phyloP scores from a whole-genome alignment of 1,140 invertebrate genomes.

The Bombus confusus region DNA sequence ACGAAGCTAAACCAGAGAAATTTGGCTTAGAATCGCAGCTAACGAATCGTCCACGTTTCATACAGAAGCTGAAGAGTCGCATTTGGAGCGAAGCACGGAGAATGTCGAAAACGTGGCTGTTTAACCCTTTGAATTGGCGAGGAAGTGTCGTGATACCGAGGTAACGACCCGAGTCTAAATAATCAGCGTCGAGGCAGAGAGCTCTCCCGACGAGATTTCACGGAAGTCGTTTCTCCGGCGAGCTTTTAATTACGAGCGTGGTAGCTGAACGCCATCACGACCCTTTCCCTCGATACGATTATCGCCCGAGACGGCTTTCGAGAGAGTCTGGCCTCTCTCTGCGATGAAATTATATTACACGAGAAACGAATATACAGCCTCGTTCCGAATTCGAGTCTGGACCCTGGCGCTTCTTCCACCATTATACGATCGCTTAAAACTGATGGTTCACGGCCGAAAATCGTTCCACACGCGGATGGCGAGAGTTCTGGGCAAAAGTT shows the following conservation, averaged over 20 bases:
- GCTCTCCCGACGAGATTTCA: background rate
- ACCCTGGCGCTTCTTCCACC: background rate
- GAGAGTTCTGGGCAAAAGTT: background rate
- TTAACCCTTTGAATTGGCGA: background rate
- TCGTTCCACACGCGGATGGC: background rate
- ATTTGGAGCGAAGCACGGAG: background rate
- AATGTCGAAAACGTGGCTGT: background rate
- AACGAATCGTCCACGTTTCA: background rate
- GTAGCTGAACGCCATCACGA: background rate
- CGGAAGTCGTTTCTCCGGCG: conserved; percentile 10
- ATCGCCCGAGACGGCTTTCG: background rate
- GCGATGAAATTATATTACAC: conserved; percentile 3
- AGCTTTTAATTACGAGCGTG: conserved; percentile 28
- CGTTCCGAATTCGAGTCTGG: background rate
- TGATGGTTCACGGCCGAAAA: conserved; percentile 3
- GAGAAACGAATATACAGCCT: background rate
- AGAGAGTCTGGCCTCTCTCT: background rate
- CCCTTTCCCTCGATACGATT: conserved; percentile 1
- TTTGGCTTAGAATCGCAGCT: background rate
- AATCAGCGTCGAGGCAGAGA: background rate
- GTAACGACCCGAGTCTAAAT: conserved; percentile 27
- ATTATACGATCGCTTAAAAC: background rate
- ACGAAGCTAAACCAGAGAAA: background rate
- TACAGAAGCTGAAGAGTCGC: background rate
- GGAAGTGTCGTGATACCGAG: conserved; percentile 13